phyloP scores from a whole-genome alignment of 2,797 vertebrate species.

The Carduelis carduelis region DNA sequence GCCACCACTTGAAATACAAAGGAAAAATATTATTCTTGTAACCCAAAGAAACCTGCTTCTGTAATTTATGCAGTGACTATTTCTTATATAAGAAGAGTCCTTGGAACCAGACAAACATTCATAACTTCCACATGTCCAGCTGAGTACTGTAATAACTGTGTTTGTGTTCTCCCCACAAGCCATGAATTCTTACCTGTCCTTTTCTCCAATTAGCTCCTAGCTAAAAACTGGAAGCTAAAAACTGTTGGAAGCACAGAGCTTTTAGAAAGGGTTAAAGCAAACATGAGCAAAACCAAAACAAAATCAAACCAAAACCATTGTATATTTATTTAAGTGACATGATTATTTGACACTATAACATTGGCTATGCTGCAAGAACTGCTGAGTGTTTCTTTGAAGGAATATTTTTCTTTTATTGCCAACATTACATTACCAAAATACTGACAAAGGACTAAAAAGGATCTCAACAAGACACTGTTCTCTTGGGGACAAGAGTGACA shows the following conservation, averaged over 20 bases:
- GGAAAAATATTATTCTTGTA: not conserved
- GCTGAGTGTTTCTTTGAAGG: not conserved
- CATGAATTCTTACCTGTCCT: not conserved
- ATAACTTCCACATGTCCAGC: not conserved
- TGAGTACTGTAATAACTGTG: not conserved
- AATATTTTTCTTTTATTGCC: not conserved
- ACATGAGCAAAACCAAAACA: not conserved
- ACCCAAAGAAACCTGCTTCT: not conserved
- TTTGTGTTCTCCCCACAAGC: not conserved
- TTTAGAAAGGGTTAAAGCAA: not conserved
- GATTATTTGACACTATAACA: not conserved
- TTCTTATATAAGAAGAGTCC: not conserved
- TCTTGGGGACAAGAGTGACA: not conserved
- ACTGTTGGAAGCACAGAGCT: not conserved
- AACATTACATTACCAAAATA: not conserved
- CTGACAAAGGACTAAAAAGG: not conserved
- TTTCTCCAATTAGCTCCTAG: not conserved
- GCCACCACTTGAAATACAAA: not conserved
- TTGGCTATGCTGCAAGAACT: not conserved
- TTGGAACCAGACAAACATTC: not conserved
- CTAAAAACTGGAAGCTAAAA: not conserved
- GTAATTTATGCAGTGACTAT: not conserved
- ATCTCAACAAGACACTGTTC: not conserved
- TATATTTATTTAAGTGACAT: not conserved
- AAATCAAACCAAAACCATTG: not conserved